Base-by-base conservation (phyloP, 2,888 invertebrate genomes). In the Osmoderma eremita region DNA sequence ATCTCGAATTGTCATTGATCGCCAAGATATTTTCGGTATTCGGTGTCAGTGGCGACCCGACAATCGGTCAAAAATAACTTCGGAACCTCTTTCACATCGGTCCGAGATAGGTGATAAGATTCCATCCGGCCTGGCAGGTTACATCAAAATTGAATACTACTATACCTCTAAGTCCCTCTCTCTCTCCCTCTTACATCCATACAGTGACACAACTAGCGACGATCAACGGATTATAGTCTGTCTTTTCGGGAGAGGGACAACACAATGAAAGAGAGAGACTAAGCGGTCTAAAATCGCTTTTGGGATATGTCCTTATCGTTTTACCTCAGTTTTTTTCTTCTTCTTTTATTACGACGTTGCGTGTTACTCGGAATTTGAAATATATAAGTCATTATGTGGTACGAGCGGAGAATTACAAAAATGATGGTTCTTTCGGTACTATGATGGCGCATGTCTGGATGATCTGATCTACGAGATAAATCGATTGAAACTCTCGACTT, bases 21-120 rank as follows among this genome's bases (percentile, higher is more conserved):
- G 76, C 76, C 73, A 74, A 79, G 78, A 79, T 80, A 80, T 79
- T 79, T 79, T 79, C 73, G 79, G 79, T 77, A 80, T 80, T 79
- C 73, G 76, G 74, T 75, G 77, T 77, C 76, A 75, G 73, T 74
- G 76, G 71, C 73, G 75, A 73, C 74, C 58, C 74, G 74, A 75
- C 74, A 74, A 72, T 71, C 69, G 68, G 67, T 72, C 71, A 70
- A 66, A 65, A 73, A 72, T 72, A 69, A 68, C 72, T n/a, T 71
- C 71, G 70, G 38, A 72, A 67, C 73, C 73, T 73, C 72, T 61
- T 74, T 75, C 72, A 67, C 70, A 69, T 69, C 66, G 53, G 12
- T 56, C 56, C 30, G 50, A 68, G 68, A 67, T 65, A 53, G 63
- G 50, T 63, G 67, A 64, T 70, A 67, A 67, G 67, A 70, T 70